phyloP scores from a whole-genome alignment of 37 sponge, comb jelly and placozoan genomes.

The Corticium candelabrum region DNA sequence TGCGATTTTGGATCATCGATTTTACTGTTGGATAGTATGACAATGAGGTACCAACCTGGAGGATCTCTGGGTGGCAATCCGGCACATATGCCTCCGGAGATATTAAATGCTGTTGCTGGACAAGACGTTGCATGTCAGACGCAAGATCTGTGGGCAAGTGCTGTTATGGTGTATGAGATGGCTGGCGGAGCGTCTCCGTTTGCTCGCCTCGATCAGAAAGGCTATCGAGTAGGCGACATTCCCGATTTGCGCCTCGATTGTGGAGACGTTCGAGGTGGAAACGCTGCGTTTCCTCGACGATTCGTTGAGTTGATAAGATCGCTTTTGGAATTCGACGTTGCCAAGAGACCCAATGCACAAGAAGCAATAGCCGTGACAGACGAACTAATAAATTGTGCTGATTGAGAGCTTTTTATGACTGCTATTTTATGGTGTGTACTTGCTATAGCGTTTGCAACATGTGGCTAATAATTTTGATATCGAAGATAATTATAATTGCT shows the following conservation, averaged over 20 bases:
- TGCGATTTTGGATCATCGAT: constrained; percentile 1
- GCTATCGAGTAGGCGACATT: background rate
- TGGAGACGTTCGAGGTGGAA: no score
- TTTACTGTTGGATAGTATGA: background rate
- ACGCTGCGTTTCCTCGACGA: background rate
- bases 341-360: background rate
- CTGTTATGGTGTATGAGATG: background rate
- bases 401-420: no score
- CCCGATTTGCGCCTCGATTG: background rate
- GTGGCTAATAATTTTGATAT: no score
- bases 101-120: background rate
- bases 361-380: no score
- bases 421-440: no score
- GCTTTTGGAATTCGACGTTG: background rate
- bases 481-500: no score
- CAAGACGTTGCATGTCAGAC: background rate
- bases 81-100: constrained; percentile 1
- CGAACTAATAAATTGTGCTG: no score
- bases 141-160: background rate
- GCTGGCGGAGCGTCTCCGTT: background rate
- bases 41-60: background rate
- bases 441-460: no score
- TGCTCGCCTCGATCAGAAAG: background rate
- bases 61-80: constrained; percentile 7
- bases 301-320: background rate